phyloP scores from a whole-genome alignment of 1,140 invertebrate species.

The Wiebesia pumilae region DNA sequence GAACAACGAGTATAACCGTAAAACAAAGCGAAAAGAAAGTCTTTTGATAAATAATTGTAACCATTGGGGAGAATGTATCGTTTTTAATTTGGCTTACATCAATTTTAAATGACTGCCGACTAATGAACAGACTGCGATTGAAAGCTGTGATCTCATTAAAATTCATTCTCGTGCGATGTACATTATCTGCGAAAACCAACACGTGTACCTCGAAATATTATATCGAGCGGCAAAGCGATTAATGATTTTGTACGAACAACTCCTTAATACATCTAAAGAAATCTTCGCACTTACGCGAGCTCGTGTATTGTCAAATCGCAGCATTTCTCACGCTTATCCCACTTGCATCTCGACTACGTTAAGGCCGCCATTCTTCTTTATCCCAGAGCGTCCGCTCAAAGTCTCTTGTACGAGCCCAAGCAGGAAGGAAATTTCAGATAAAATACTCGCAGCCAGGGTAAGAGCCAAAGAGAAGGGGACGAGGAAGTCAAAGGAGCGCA shows the following conservation, averaged over 20 bases:
- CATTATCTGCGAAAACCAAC: too few relatives aligned
- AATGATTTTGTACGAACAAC: too few relatives aligned
- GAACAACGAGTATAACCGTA: too few relatives aligned
- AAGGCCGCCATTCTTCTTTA: neutral
- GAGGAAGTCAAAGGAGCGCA: neutral
- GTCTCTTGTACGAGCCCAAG: too few relatives aligned
- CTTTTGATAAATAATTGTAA: too few relatives aligned
- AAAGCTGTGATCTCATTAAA: too few relatives aligned
- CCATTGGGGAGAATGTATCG: too few relatives aligned
- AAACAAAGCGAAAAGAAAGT: too few relatives aligned
- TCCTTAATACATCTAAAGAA: neutral
- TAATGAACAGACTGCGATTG: too few relatives aligned
- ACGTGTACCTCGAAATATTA: neutral
- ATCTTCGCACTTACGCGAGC: slow-evolving; percentile 18
- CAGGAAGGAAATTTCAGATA: slow-evolving; percentile 26
- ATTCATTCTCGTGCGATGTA: too few relatives aligned
- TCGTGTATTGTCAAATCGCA: slow-evolving; percentile 22
- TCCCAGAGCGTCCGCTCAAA: neutral
- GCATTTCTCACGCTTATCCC: slow-evolving; percentile 34
- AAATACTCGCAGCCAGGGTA: neutral
- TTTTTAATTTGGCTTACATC: too few relatives aligned
- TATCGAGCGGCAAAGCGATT: neutral
- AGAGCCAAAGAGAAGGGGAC: neutral
- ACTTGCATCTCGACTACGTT: neutral
- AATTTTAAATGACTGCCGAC: too few relatives aligned